These are phyloP conservation scores for Sclerodermus sp. DNA, from an alignment of 2,888 invertebrate species.

Conservation along the genomic window DNA sequence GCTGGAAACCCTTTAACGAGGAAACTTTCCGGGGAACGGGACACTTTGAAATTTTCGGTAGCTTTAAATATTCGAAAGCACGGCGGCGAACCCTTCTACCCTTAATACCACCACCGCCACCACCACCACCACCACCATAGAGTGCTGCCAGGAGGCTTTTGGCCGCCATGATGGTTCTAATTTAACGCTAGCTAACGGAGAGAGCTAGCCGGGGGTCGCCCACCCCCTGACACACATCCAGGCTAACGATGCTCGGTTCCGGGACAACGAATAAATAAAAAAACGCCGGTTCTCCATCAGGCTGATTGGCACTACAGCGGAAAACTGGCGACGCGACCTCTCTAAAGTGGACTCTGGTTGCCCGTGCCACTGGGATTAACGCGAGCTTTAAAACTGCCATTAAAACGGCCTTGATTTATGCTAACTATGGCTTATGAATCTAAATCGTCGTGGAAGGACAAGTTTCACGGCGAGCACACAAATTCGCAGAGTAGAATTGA, in stretches of 20 bases:
- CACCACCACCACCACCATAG: slow-evolving; percentile 8
- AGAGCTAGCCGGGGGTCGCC: slow-evolving; percentile 15
- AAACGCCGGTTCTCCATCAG: slow-evolving; percentile 27
- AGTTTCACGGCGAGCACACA: no score
- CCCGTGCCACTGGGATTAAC: no score
- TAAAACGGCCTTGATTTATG: no score
- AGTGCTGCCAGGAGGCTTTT: slow-evolving; percentile 5
- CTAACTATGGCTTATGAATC: no score
- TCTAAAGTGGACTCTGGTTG: no score
- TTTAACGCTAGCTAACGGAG: slow-evolving; percentile 41
- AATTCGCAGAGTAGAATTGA: no score
- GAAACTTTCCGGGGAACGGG: slow-evolving; percentile 37
- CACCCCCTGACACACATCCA: slow-evolving; percentile 15
- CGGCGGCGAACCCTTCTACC: slow-evolving; percentile 3
- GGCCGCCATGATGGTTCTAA: slow-evolving; percentile 36
- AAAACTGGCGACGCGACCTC: background rate
- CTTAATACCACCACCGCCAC: slow-evolving; percentile 3
- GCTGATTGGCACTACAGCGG: slow-evolving; percentile 24
- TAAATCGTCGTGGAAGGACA: no score
- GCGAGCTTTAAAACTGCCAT: no score
- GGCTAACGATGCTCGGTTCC: slow-evolving; percentile 27
- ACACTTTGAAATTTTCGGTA: slow-evolving; percentile 38
- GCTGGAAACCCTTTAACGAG: slow-evolving; percentile 37
- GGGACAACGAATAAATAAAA: slow-evolving; percentile 30
- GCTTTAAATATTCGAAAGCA: slow-evolving; percentile 40